A percentile compares a stretch with the other conserved stretches of the same genome.
phyloP scores from a whole-genome alignment of 2,888 invertebrate species.

The Mylabris sibirica region DNA sequence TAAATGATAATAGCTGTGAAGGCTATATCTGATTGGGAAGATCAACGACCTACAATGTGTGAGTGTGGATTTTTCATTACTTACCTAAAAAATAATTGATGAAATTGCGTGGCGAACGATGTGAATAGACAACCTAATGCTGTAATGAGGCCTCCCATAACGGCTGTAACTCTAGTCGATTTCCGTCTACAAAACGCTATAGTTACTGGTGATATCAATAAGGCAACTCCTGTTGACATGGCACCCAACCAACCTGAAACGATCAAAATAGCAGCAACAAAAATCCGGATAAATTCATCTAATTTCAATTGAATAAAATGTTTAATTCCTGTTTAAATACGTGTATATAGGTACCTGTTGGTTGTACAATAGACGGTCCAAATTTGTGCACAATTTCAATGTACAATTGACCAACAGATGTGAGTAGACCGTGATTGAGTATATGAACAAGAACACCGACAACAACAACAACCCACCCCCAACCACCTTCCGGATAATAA shows the following conservation, averaged over 20 bases:
- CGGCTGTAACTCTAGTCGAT: slow-evolving; percentile 86
- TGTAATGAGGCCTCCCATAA: slow-evolving; percentile 85
- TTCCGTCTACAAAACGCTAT: slow-evolving; percentile 86
- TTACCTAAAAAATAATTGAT: slow-evolving; percentile 89
- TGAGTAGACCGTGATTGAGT: slow-evolving; percentile 77
- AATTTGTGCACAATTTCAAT: slow-evolving; percentile 60
- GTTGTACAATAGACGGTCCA: slow-evolving; percentile 67
- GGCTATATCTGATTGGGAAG: not conserved
- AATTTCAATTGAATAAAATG: too few relatives aligned
- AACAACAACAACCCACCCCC: slow-evolving; percentile 84
- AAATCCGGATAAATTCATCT: not conserved
- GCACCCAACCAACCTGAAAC: slow-evolving; percentile 86
- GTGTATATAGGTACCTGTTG: slow-evolving; percentile 76
- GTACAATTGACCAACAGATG: slow-evolving; percentile 65
- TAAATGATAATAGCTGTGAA: too few relatives aligned
- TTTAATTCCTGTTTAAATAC: not conserved
- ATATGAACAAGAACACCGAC: slow-evolving; percentile 78
- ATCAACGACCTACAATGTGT: not conserved
- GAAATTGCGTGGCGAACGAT: slow-evolving; percentile 88
- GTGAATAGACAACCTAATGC: slow-evolving; percentile 89
- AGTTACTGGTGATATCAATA: slow-evolving; percentile 83
- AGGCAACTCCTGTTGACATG: slow-evolving; percentile 78
- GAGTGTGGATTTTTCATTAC: not conserved
- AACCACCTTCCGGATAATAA: slow-evolving; percentile 88
- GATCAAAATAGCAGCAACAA: too few relatives aligned